Evolutionary conservation across 2,113 vertebrate genomes (phyloP).

Genomic region (Pampusana beccarii): DNA sequence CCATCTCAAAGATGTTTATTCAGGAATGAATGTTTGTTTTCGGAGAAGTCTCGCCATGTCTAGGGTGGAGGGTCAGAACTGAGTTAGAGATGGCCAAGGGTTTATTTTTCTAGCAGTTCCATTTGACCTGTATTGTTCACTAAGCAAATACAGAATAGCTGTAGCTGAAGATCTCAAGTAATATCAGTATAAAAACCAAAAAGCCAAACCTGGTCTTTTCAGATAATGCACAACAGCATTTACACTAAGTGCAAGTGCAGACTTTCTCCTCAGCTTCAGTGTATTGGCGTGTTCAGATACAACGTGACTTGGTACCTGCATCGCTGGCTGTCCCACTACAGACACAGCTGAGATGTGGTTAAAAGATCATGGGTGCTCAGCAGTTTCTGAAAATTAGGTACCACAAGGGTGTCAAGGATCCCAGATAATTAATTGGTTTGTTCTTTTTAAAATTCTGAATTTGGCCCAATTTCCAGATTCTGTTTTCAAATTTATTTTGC

Average conservation of each 20-base stretch:
- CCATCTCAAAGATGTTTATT: conserved; percentile 63
- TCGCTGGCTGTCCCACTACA: neutral
- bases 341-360: neutral
- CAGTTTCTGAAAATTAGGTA: neutral
- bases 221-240: neutral
- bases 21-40: conserved; percentile 58
- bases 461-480: neutral
- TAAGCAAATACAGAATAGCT: neutral
- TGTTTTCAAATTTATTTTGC: neutral
- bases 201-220: neutral
- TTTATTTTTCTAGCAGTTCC: conserved; percentile 53
- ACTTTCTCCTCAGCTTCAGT: neutral
- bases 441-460: neutral
- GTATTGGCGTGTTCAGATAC: neutral
- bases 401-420: neutral
- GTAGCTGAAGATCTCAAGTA: neutral
- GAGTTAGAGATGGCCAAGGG: neutral
- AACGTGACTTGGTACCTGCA: fast-evolving
- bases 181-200: neutral
- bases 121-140: conserved; percentile 34
- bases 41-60: conserved; percentile 7
- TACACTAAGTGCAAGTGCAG: neutral
- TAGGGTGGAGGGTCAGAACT: conserved; percentile 1
- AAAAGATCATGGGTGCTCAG: neutral
- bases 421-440: neutral